Percentiles rank a stretch among this genome's conserved stretches.
Evolutionary conservation across 92 coral and sea anemone genomes (phyloP).

Genomic region (Parazoanthus atlanticus): DNA sequence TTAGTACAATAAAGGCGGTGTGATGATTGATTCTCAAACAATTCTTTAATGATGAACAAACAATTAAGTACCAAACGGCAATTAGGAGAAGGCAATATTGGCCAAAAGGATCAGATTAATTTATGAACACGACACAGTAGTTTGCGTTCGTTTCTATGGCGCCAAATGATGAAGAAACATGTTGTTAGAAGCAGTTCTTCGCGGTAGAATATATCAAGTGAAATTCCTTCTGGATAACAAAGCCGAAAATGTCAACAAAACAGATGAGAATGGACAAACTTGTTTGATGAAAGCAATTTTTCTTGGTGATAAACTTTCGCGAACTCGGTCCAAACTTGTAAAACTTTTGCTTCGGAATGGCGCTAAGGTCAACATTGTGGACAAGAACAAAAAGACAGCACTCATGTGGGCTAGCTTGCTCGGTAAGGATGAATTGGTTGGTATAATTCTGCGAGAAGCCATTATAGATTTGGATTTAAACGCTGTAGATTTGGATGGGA

Average conservation of each 20-base stretch:
- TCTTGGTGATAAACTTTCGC: conserved; percentile 80
- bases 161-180: conserved; percentile 38
- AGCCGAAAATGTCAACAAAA: conserved; percentile 76
- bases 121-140: not conserved
- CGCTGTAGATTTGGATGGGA: conserved; percentile 72
- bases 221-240: conserved; percentile 84
- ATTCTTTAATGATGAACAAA: not conserved
- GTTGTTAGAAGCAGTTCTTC: conserved; percentile 80
- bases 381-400: conserved; percentile 74
- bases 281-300: conserved; percentile 90
- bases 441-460: conserved; percentile 66
- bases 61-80: not conserved
- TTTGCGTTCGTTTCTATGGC: not conserved
- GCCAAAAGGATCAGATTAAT: not conserved
- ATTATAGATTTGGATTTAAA: conserved; percentile 86
- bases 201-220: conserved; percentile 91
- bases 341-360: conserved; percentile 78
- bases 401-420: conserved; percentile 84
- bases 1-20: conserved; percentile 8
- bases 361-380: conserved; percentile 77
- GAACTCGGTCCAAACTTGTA: conserved; percentile 82
- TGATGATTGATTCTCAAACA: not conserved
- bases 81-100: not conserved
- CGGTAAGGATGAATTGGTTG: conserved; percentile 71
- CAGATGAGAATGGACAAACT: conserved; percentile 88